Conservation (phyloP, 2,113 vertebrate genomes). For the Elachura formosa region DNA sequence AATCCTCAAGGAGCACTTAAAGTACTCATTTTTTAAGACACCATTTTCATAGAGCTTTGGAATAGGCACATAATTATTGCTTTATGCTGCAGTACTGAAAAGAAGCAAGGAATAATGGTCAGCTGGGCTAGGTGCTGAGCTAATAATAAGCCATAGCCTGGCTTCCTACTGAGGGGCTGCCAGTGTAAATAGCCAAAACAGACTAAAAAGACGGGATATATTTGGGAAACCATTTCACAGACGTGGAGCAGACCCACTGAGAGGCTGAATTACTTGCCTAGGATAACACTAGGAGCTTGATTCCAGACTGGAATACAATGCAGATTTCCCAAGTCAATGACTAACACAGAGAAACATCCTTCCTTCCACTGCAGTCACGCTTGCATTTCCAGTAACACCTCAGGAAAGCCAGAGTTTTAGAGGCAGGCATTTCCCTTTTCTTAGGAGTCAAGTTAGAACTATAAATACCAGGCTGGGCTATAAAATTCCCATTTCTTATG, state of each 20-base stretch:
- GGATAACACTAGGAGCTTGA: not conserved
- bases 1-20: not conserved
- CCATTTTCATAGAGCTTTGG: not conserved
- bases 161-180: not conserved
- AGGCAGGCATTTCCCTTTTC: not conserved
- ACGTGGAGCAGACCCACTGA: not conserved
- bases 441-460: not conserved
- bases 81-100: not conserved
- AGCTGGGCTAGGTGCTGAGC: not conserved
- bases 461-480: not conserved
- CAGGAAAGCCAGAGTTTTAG: not conserved
- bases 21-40: not conserved
- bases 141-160: not conserved
- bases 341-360: not conserved
- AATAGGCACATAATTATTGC: not conserved
- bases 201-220: not conserved
- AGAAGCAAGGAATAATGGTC: not conserved
- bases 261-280: not conserved
- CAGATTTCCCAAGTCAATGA: not conserved
- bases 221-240: not conserved
- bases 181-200: not conserved
- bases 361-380: not conserved
- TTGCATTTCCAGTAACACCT: not conserved
- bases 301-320: not conserved
- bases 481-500: not conserved